phyloP scores from a whole-genome alignment of 2,888 invertebrate genomes.

The Penaeus monodon region DNA sequence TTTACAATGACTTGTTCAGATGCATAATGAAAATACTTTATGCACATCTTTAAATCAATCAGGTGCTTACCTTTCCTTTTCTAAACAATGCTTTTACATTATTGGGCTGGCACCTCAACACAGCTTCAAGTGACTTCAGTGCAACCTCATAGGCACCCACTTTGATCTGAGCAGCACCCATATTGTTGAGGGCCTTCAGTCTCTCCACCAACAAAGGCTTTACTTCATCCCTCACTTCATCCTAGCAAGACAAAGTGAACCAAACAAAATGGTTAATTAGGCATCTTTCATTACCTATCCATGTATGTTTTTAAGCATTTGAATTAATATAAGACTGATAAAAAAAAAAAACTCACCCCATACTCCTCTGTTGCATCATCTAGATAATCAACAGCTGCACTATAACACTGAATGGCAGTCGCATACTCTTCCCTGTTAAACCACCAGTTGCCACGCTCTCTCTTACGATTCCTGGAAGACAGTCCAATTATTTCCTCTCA shows the following conservation, averaged over 20 bases:
- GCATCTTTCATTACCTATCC: too few species aligned
- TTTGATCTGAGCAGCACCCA: constrained; percentile 92
- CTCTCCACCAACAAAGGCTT: constrained; percentile 82
- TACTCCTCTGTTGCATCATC: constrained; percentile 70
- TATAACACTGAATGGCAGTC: constrained; percentile 87
- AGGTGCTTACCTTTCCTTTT: constrained; percentile 77
- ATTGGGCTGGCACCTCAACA: constrained; percentile 84
- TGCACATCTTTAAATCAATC: background rate
- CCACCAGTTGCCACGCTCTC: constrained; percentile 92
- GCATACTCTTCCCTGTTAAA: constrained; percentile 85
- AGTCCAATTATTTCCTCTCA: background rate
- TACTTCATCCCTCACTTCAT: constrained; percentile 74
- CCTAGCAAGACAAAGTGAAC: background rate
- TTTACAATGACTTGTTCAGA: too few species aligned
- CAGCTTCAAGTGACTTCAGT: constrained; percentile 84
- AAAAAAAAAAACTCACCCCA: constrained; percentile 38
- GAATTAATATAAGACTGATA: background rate
- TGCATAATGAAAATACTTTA: too few species aligned
- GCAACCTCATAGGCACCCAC: constrained; percentile 88
- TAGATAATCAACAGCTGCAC: constrained; percentile 85
- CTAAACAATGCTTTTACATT: constrained; percentile 93
- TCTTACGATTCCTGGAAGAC: constrained; percentile 73
- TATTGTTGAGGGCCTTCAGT: constrained; percentile 88
- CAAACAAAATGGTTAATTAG: too few species aligned
- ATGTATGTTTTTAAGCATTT: too few species aligned